Evolutionary conservation across 2,888 invertebrate species (phyloP).

Genomic region (Drosophila meridionalis): DNA sequence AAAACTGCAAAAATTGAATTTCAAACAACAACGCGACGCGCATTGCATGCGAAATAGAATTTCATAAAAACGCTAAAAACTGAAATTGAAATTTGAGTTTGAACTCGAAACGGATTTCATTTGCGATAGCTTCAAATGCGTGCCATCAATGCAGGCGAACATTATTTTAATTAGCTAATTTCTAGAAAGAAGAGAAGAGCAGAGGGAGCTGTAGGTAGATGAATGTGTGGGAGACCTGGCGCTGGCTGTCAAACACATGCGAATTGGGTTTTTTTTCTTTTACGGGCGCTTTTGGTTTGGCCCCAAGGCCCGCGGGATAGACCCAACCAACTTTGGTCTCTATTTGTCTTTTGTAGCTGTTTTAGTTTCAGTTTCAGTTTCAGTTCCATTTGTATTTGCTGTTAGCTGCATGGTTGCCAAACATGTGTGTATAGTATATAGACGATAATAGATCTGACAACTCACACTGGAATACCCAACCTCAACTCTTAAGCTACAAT

Average conservation of each 20-base stretch:
- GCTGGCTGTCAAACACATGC: slow-evolving; percentile 10
- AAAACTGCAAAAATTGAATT: slow-evolving; percentile 42
- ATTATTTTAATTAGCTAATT: slow-evolving; percentile 66
- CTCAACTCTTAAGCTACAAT: too few relatives aligned
- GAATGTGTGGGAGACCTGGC: neutral
- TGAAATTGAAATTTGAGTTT: slow-evolving; percentile 21
- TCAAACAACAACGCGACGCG: slow-evolving; percentile 16
- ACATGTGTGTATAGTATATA: neutral
- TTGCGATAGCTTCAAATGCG: slow-evolving; percentile 50
- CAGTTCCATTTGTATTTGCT: slow-evolving; percentile 13
- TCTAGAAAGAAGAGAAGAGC: slow-evolving; percentile 2
- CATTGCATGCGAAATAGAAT: slow-evolving; percentile 38
- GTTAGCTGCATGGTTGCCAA: neutral
- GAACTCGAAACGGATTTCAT: slow-evolving; percentile 47
- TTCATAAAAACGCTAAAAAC: slow-evolving; percentile 42
- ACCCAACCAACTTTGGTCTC: slow-evolving; percentile 31
- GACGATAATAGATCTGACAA: neutral
- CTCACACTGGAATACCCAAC: too few relatives aligned
- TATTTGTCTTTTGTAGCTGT: slow-evolving; percentile 14
- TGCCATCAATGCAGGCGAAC: slow-evolving; percentile 55
- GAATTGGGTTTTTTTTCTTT: slow-evolving; percentile 15
- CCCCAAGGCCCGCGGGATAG: slow-evolving; percentile 47
- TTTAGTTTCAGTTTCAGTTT: slow-evolving; percentile 27
- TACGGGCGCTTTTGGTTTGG: slow-evolving; percentile 26
- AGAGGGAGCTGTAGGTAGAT: neutral